A percentile compares a stretch with the other conserved stretches of the same genome.
phyloP scores from a whole-genome alignment of 1,140 invertebrate genomes.

The Musca vetustissima region DNA sequence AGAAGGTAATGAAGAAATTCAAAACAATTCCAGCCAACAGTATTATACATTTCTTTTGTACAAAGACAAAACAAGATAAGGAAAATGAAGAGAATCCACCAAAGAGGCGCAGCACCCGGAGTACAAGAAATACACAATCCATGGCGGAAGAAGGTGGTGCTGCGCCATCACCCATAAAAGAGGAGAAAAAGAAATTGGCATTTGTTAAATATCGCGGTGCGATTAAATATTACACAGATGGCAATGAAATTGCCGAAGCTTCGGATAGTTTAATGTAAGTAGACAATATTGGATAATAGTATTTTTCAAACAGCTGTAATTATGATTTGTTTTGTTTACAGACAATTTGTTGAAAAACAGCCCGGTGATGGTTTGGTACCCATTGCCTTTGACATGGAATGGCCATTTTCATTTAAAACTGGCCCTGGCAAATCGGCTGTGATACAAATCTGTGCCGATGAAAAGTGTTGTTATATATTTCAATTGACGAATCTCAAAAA shows the following conservation, averaged over 20 bases:
- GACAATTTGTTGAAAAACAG: constrained; percentile 57
- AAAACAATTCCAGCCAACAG: no score
- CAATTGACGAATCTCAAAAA: constrained; percentile 61
- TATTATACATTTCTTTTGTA: no score
- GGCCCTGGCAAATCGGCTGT: constrained; percentile 64
- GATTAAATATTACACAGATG: constrained; percentile 59
- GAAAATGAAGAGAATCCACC: constrained; percentile 43
- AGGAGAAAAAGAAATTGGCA: constrained; percentile 42
- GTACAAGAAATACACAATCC: constrained; percentile 43
- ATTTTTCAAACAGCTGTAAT: no score
- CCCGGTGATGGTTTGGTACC: constrained; percentile 50
- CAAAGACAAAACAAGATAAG: constrained; percentile 7
- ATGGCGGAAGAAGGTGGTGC: constrained; percentile 41
- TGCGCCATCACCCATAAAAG: constrained; percentile 36
- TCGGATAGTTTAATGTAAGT: constrained; percentile 62
- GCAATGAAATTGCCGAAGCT: constrained; percentile 58
- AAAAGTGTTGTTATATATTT: constrained; percentile 60
- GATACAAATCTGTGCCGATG: constrained; percentile 62
- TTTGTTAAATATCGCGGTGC: constrained; percentile 57
- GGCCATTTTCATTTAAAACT: constrained; percentile 65
- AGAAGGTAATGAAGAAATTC: no score
- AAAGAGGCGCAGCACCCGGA: constrained; percentile 42
- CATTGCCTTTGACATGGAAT: constrained; percentile 67
- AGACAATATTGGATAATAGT: background rate
- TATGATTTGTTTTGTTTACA: no score